These are phyloP conservation scores for Zosterops lateralis DNA, from an alignment of 2,113 vertebrate species.

Conservation along the genomic window DNA sequence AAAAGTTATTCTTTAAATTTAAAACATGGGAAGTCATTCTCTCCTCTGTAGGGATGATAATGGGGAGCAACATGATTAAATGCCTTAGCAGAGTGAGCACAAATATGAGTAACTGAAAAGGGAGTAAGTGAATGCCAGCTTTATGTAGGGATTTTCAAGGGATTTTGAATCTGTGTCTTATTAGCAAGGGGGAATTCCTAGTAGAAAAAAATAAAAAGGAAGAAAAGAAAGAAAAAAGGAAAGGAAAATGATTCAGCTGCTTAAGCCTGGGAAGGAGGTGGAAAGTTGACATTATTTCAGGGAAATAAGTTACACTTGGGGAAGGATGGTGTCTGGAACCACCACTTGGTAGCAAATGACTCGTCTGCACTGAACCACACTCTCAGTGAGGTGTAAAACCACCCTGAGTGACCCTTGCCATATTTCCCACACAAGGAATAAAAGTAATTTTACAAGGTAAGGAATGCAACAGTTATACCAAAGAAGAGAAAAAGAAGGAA, in stretches of 20 bases:
- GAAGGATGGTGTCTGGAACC: not conserved
- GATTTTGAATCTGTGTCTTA: not conserved
- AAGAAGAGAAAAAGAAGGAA: not conserved
- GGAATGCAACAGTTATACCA: not conserved
- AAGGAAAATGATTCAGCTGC: not conserved
- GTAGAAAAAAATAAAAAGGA: not conserved
- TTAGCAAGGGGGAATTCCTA: not conserved
- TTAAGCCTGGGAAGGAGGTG: not conserved
- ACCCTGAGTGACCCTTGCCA: not conserved
- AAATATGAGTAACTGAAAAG: not conserved
- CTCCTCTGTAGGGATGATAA: not conserved
- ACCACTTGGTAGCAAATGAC: accelerated
- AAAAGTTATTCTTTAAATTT: not conserved
- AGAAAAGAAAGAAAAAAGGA: not conserved
- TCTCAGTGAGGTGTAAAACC: not conserved
- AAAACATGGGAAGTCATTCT: not conserved
- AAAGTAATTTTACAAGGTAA: not conserved
- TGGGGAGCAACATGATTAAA: not conserved
- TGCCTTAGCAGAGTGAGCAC: not conserved
- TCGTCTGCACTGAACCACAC: accelerated
- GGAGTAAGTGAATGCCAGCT: not conserved
- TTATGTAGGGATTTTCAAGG: not conserved
- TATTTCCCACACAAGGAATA: not conserved
- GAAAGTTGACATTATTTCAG: not conserved
- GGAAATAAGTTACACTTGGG: not conserved